Base-by-base conservation (phyloP, 2,113 vertebrate genomes). In the Noturus placidus region DNA sequence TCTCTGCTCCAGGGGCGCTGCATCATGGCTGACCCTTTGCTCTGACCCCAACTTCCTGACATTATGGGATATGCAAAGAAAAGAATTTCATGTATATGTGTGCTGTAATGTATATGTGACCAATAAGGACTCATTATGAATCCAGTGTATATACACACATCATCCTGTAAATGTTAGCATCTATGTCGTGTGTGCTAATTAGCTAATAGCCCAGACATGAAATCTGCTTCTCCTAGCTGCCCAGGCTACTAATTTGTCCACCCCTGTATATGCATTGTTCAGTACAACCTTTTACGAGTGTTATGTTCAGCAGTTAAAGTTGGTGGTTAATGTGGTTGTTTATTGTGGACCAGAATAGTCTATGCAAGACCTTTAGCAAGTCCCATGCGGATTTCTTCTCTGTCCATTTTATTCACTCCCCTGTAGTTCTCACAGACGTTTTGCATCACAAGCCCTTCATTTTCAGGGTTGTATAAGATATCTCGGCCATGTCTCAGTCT, bases 401-500 rank as follows among this genome's bases (percentile, higher is more conserved):
- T 70, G 69, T 69, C 11, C 52, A 57, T 69, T 81, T 85, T 50
- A 52, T 35, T 85, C 6, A 14, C 25, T 54, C 33, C 50, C 20
- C 54, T 69, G 61, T 70, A 5, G 20, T 42, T 88, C 22, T 85
- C 77, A 61, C 83, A 85, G 77, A 81, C 57, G 46, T 57, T 89
- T 57, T 42, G 56, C 38, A 83, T 80, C 38, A 69, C 82, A 54
- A 54, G 25, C 83, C 50, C 69, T 61, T 69, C 33, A 81, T 84
- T 83, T 52, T 76, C 72, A 35, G 65, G 17, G 25, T 67, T 84
- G 56, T 63, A 13, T 52, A 61, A 25, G 80, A 82, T 82, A 83
- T 72, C 78, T 35, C 56, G 38, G 59, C 38, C 61, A 70, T 52
- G 80, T 87, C 63, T 91, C 52, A 52, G 82, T 69, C 88, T 92